phyloP scores from a whole-genome alignment of 2,113 vertebrate genomes.

The Brienomyrus longianalis region DNA sequence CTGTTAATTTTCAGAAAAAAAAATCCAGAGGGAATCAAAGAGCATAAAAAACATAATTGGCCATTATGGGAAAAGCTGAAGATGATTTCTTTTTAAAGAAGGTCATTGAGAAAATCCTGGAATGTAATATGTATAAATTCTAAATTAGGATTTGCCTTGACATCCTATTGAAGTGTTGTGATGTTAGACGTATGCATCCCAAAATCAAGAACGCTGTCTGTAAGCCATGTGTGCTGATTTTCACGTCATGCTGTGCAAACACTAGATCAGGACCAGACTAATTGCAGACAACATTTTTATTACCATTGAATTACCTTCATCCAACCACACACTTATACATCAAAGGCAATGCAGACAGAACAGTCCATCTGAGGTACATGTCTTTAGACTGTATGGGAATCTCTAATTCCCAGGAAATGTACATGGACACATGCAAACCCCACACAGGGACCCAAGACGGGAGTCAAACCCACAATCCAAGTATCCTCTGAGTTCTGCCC shows the following conservation, averaged over 20 bases:
- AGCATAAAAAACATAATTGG: not conserved
- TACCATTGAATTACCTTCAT: not conserved
- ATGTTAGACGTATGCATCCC: not conserved
- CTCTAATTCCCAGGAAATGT: not conserved
- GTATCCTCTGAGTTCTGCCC: not conserved
- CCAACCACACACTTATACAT: not conserved
- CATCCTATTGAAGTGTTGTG: not conserved
- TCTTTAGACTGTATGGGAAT: not conserved
- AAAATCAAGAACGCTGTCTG: not conserved
- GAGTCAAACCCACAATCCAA: not conserved
- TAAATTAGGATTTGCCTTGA: not conserved
- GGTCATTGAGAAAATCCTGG: not conserved
- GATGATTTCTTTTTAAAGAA: not conserved
- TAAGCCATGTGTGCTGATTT: not conserved
- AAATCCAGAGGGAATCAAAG: not conserved
- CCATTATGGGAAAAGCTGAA: not conserved
- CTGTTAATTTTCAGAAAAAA: not conserved
- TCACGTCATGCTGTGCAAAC: not conserved
- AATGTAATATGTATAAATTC: not conserved
- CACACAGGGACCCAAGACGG: not conserved
- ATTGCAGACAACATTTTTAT: not conserved
- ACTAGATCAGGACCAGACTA: not conserved
- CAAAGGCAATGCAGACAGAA: not conserved
- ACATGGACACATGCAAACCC: not conserved
- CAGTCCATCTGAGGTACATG: not conserved